phyloP scores from a whole-genome alignment of 2,113 vertebrate species.

The Riparia riparia region DNA sequence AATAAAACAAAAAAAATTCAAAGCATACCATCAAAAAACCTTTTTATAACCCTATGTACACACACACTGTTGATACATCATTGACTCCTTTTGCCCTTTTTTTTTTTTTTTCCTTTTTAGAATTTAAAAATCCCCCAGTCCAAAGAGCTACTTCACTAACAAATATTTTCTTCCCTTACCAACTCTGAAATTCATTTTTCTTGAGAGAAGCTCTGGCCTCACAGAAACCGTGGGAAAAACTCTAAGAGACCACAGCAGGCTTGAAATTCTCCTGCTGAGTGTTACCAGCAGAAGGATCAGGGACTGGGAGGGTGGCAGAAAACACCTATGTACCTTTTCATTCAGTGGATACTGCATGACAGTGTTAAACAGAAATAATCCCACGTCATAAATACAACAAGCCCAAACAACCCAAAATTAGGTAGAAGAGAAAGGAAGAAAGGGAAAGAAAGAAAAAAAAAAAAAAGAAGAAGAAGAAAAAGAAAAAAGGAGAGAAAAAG shows the following conservation, averaged over 20 bases:
- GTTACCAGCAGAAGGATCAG: not conserved
- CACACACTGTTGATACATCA: not conserved
- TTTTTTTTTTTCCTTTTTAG: not conserved
- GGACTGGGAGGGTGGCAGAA: not conserved
- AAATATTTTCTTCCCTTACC: not conserved
- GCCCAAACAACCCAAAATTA: slow-evolving; percentile 32
- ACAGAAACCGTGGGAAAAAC: not conserved
- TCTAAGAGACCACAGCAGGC: not conserved
- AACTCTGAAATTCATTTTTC: not conserved
- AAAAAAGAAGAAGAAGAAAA: not conserved
- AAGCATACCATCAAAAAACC: slow-evolving; percentile 50
- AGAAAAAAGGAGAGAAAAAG: not conserved
- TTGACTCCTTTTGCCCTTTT: not conserved
- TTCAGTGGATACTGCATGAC: slow-evolving; percentile 62
- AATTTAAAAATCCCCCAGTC: not conserved
- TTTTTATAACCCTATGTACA: slow-evolving; percentile 60
- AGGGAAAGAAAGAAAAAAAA: accelerated
- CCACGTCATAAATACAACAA: slow-evolving; percentile 62
- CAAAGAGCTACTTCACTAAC: not conserved
- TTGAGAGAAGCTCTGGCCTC: not conserved
- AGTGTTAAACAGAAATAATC: slow-evolving; percentile 55
- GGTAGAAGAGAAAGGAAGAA: not conserved
- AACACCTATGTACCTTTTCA: slow-evolving; percentile 64
- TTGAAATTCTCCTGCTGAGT: not conserved
- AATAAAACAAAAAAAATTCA: slow-evolving; percentile 36